These are phyloP conservation scores for Halichoerus grypus DNA, from an alignment of 2,113 vertebrate species.

Conservation along the genomic window DNA sequence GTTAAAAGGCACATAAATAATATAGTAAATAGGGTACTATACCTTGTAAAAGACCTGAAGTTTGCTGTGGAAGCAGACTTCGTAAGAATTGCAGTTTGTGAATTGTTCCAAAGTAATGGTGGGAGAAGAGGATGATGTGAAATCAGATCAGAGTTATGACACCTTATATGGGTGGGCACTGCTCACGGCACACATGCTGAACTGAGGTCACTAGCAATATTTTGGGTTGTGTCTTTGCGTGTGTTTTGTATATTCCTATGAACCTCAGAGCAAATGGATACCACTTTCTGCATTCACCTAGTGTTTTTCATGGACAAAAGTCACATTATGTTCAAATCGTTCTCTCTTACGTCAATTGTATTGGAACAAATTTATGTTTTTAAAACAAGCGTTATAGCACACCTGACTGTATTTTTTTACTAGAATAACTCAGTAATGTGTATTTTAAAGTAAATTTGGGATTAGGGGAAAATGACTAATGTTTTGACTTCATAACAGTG, in stretches of 20 bases:
- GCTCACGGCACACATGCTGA: not conserved
- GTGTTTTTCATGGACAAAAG: not conserved
- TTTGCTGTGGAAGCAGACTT: not conserved
- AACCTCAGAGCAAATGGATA: not conserved
- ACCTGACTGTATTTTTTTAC: constrained; percentile 4
- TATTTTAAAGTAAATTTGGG: constrained; percentile 16
- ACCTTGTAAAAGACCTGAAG: not conserved
- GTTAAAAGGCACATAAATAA: constrained; percentile 6
- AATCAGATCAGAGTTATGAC: not conserved
- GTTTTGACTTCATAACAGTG: not conserved
- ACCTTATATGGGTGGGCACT: not conserved
- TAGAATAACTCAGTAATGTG: not conserved
- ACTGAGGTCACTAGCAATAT: not conserved
- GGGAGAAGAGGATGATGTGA: not conserved
- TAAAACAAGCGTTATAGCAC: not conserved
- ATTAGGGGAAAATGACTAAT: not conserved
- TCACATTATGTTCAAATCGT: not conserved
- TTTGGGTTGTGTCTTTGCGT: not conserved
- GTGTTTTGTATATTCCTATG: not conserved
- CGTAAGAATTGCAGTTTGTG: not conserved
- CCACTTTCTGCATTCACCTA: not conserved
- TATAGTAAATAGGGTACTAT: not conserved
- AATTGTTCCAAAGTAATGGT: not conserved
- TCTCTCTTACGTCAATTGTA: not conserved
- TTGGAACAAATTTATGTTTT: not conserved